These are phyloP conservation scores for Dysmachus trigonus DNA, from an alignment of 2,888 invertebrate genomes.

Conservation along the genomic window DNA sequence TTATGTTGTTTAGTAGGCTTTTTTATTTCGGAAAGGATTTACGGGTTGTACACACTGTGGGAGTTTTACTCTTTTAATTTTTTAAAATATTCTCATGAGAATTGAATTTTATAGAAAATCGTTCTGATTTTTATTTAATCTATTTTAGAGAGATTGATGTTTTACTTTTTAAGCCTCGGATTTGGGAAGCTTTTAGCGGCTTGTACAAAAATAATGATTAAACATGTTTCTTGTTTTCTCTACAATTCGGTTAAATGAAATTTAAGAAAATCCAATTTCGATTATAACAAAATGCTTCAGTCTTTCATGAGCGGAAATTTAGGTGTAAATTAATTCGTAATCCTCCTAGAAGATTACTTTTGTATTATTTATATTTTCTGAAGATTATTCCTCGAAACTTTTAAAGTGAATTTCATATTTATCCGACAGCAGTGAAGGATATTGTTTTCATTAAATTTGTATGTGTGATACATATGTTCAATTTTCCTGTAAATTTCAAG, in stretches of 20 bases:
- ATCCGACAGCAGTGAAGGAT: no score
- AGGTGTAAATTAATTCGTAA: no score
- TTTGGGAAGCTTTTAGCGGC: neutral
- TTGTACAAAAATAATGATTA: neutral
- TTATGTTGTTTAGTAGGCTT: neutral
- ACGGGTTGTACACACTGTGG: neutral
- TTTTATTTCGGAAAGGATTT: neutral
- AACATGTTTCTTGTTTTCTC: neutral
- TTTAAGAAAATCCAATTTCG: no score
- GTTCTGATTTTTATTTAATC: neutral
- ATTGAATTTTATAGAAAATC: neutral
- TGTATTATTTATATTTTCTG: no score
- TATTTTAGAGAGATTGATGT: neutral
- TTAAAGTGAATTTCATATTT: no score
- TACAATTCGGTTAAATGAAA: neutral
- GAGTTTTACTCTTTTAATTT: neutral
- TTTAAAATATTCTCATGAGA: neutral
- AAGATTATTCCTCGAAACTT: no score
- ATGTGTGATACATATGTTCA: no score
- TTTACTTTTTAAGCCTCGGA: neutral
- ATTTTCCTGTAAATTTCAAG: no score
- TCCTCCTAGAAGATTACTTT: no score
- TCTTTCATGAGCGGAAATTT: no score
- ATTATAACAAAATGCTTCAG: no score
- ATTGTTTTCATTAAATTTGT: no score